A percentile compares a stretch with the other conserved stretches of the same genome.
phyloP scores from a whole-genome alignment of 2,888 invertebrate species.

The Ormyrus pomaceus region DNA sequence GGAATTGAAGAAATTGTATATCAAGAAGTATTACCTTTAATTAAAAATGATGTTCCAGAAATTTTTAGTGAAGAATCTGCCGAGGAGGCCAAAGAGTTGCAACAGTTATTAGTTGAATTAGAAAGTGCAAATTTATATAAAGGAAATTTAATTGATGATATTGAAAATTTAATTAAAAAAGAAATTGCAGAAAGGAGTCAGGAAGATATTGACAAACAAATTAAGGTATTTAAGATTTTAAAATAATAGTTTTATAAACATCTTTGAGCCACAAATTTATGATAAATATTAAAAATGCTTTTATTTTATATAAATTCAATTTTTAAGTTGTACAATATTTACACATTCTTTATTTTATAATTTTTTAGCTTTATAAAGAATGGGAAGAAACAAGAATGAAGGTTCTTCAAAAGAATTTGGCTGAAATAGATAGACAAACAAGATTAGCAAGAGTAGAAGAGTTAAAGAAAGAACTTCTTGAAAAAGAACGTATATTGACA shows the following conservation, averaged over 20 bases:
- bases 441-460: slow-evolving; percentile 79
- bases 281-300: slow-evolving; percentile 9
- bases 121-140: slow-evolving; percentile 61
- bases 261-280: slow-evolving; percentile 29
- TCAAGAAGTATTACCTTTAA: slow-evolving; percentile 72
- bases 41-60: slow-evolving; percentile 71
- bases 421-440: slow-evolving; percentile 76
- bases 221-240: slow-evolving; percentile 57
- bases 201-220: slow-evolving; percentile 79
- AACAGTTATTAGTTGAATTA: slow-evolving; percentile 62
- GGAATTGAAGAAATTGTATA: slow-evolving; percentile 69
- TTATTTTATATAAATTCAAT: slow-evolving; percentile 1
- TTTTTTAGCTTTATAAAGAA: slow-evolving; percentile 76
- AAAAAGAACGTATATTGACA: slow-evolving; percentile 79
- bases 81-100: slow-evolving; percentile 72
- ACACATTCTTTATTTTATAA: slow-evolving; percentile 61
- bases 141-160: slow-evolving; percentile 74
- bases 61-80: slow-evolving; percentile 68
- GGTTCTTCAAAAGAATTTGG: slow-evolving; percentile 80
- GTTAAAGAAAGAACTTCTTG: slow-evolving; percentile 78
- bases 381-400: slow-evolving; percentile 80
- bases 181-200: slow-evolving; percentile 78
- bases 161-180: slow-evolving; percentile 78
- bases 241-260: slow-evolving; percentile 11
- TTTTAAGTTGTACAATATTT: slow-evolving; percentile 11